Evolutionary conservation across 92 coral and sea anemone species (phyloP), one percentile per base, ranked within the genome.

Genomic region (Palythoa caribaeorum): DNA sequence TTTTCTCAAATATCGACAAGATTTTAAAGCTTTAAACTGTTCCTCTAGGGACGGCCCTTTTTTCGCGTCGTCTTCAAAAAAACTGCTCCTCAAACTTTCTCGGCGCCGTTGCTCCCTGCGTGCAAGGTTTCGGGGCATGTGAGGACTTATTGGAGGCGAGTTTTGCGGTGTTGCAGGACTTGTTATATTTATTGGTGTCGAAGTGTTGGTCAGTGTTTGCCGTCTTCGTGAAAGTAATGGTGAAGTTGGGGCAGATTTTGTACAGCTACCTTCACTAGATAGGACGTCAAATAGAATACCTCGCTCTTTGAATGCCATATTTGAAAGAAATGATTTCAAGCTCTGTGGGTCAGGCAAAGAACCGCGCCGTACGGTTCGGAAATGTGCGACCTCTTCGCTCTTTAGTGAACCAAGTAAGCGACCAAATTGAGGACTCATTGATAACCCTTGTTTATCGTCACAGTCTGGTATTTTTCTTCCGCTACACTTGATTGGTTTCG

Each of bases 1-100:
- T 13, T 44, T 57, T 79, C 91, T 87, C 15, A 94, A 90, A 76
- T 94, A 93, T 0, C 98, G 89, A 59, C 98, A 94, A 28, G 92
- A 69, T 59, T 88, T 95, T 53, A 94, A 88, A 13, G 92, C 89
- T 71, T 89, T 89, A 62, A 94, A 94, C 60, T 94, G 94, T 13
- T 91, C 98, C 75, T 94, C 94, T 6, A 94, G 71, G 7, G 92
- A 74, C 35, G 79, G 80, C 20, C 79, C 19, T 16, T 35, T 70
- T 70, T 70, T 71, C 14, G n/a, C 28, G 8, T 76, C 52, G 3
- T 69, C 81, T 37, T 89, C 66, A 0, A 51, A 78, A 66, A 65
- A 8, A 47, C 65, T 87, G 11, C 72, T 75, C 13, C 83, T 72
- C 55, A 66, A 28, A 54, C 92, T 92, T 19, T 75, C 83, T 28